Evolutionary conservation across 2,113 vertebrate genomes (phyloP), one percentile per base, ranked within the genome.

Genomic region (Syngnathus scovelli): DNA sequence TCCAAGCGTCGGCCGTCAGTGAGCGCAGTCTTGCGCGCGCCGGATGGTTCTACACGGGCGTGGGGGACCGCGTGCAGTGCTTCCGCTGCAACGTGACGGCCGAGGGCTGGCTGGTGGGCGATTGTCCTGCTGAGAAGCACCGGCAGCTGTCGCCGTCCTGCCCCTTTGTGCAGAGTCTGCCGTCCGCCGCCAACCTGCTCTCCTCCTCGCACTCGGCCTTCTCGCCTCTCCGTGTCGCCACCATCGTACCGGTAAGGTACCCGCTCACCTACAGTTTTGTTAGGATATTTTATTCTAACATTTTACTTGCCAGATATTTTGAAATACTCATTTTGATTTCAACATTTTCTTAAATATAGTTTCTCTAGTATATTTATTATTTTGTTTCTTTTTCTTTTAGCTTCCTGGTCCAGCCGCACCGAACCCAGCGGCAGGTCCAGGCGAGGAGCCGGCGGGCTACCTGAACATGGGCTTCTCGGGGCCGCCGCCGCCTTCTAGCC

Each of bases 41-140:
- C 1, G 97, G 97, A 0, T 98, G 98, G 88, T 98, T 95, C 80
- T 99, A 98, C 83, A 98, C 92, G 0, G 96, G 95, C 0, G 69
- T 92, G 36, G 92, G 93, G 0, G 96, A 98, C 84, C 90, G 92
- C 13, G 97, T 99, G 7, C 93, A 94, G 71, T 99, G 97, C 80
- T 99, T 96, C 87, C 89, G 84, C 56, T 98, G 97, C 73, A 94
- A 93, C 1, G 87, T 94, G 69, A 95, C 90, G 0, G 74, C 94
- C 44, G 96, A 97, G 59, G 95, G 90, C 79, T 98, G 97, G 97
- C 95, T 94, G 75, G 85, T 84, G 0, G 94, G 96, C 15, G 96
- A 98, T 85, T 94, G 88, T 67, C 93, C 97, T 0, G 79, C 92
- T 16, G 95, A 95, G 55, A 96, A 93, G 74, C 97, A 99, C 55